Evolutionary conservation across 2,113 vertebrate genomes (phyloP), one percentile per base, ranked within the genome.

Genomic region (Nesospiza acunhae): DNA sequence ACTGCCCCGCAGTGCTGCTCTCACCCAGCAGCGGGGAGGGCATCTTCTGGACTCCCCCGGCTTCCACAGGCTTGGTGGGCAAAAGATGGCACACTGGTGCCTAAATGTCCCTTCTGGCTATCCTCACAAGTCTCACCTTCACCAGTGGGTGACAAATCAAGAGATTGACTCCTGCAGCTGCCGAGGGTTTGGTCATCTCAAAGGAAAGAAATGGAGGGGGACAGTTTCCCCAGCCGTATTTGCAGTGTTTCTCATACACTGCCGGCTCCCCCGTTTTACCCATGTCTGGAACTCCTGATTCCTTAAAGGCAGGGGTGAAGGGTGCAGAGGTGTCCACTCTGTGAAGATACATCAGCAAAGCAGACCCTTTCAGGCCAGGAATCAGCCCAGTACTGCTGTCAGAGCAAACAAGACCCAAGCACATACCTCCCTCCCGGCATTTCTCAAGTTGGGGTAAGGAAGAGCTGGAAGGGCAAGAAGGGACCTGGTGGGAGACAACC

Each of bases 161-260:
- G 18, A 42, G 20, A 6, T 7, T 53, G 21, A 46, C 8, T 14
- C 15, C 69, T 58, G 23, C 39, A 27, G 15, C 15, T 67, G 30
- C 47, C 10, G 15, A 28, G 13, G 7, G 0, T 47, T 77, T 49
- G 33, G 14, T 52, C 27, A 19, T 18, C n/a, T 73, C 3, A 4
- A 78, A 52, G 31, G 15, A 46, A 60, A 72, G 26, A 68, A 72
- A 47, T 2, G 10, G 42, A 74, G 10, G 8, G 78, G 58, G 81
- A 30, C 0, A 1, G 0, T 46, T 81, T 74, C 19, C 16, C 10
- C 10, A 9, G 2, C 3, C 0, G 0, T 58, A 7, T 17, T 42
- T 67, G 5, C 17, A 84, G 16, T 4, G 8, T 68, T 89, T 67
- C 49, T 67, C 20, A 74, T 6, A 33, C 4, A 13, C 13, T 70